These are phyloP conservation scores for Melanocharis versteri DNA, from an alignment of 2,113 vertebrate species.

Conservation along the genomic window DNA sequence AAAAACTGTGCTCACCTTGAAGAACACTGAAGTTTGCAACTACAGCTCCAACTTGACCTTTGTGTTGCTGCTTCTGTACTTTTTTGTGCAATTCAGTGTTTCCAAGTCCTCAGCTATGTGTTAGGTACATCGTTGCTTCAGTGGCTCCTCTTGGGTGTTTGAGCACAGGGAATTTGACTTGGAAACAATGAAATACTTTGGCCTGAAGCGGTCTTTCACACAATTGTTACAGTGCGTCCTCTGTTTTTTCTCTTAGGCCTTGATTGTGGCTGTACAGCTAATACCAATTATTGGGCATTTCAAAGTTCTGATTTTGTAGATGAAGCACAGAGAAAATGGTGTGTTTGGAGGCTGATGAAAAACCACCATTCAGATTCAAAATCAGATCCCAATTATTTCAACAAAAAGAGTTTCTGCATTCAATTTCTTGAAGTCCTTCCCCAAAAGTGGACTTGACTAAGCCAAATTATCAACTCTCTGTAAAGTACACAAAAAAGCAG, in stretches of 20 bases:
- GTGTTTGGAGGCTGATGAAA: background rate
- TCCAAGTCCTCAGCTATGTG: background rate
- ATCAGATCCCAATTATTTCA: background rate
- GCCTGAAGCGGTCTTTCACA: background rate
- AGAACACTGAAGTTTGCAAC: background rate
- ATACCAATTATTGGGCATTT: background rate
- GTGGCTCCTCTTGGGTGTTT: background rate
- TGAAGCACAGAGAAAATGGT: background rate
- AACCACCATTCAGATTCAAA: background rate
- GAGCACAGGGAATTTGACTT: background rate
- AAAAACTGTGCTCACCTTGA: constrained; percentile 19
- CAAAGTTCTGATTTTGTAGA: background rate
- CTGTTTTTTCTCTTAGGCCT: background rate
- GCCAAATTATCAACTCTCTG: background rate
- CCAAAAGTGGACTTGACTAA: background rate
- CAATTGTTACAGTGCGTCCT: background rate
- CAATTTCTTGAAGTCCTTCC: background rate
- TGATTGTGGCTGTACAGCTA: background rate
- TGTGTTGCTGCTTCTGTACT: background rate
- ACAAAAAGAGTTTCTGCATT: background rate
- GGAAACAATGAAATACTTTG: background rate
- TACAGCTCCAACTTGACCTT: background rate
- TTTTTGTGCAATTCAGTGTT: background rate
- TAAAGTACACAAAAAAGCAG: background rate
- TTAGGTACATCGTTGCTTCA: background rate